Percentiles rank a stretch among this genome's conserved stretches.
phyloP scores from a whole-genome alignment of 2,888 invertebrate genomes.

The Adelphocoris suturalis region DNA sequence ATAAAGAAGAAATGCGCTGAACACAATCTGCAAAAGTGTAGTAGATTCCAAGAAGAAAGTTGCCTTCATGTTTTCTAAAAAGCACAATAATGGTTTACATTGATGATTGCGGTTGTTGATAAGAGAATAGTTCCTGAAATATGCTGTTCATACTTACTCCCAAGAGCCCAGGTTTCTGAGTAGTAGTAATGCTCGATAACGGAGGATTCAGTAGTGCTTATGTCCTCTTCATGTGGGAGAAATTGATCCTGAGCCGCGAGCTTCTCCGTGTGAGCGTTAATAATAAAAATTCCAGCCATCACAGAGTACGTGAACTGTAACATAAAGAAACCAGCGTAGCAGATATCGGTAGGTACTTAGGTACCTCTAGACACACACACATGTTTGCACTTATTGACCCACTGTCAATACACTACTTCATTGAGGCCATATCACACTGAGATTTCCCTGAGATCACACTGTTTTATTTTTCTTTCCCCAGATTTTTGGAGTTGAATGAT shows the following conservation, averaged over 20 bases:
- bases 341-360: too few relatives aligned
- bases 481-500: too few relatives aligned
- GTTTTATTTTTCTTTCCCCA: too few relatives aligned
- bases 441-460: too few relatives aligned
- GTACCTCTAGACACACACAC: too few relatives aligned
- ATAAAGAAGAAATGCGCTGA: slow-evolving; percentile 61
- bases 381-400: too few relatives aligned
- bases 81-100: neutral
- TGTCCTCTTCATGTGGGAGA: neutral
- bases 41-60: slow-evolving; percentile 66
- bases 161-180: slow-evolving; percentile 40
- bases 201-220: neutral
- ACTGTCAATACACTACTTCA: too few relatives aligned
- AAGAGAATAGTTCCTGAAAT: neutral
- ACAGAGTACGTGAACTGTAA: slow-evolving; percentile 57
- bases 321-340: too few relatives aligned
- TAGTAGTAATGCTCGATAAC: neutral
- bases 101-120: neutral
- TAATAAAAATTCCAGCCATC: slow-evolving; percentile 58
- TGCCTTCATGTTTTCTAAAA: slow-evolving; percentile 58
- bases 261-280: neutral
- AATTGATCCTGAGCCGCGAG: neutral
- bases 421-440: too few relatives aligned
- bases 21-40: slow-evolving; percentile 51
- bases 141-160: slow-evolving; percentile 17